These are phyloP conservation scores for Anguilla anguilla DNA, from an alignment of 2,797 vertebrate species.

Conservation along the genomic window DNA sequence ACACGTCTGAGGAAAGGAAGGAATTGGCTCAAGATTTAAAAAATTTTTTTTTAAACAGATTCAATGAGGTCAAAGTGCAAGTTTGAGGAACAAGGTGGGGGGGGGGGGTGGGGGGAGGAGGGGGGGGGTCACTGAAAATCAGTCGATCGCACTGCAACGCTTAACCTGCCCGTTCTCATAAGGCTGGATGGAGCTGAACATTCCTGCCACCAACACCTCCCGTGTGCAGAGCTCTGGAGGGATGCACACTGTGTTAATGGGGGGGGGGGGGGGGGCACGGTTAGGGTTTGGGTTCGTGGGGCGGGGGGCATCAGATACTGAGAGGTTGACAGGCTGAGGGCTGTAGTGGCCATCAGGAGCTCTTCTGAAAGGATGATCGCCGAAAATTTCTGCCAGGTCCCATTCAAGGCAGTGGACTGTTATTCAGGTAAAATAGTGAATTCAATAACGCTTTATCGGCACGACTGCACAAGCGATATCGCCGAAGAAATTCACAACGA, in stretches of 20 bases:
- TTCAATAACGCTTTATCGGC: too few relatives aligned
- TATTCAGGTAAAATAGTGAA: background rate
- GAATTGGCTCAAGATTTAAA: background rate
- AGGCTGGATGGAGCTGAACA: background rate
- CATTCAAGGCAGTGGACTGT: background rate
- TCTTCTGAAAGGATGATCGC: background rate
- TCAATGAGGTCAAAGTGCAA: slow-evolving; percentile 17
- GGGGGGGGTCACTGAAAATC: background rate
- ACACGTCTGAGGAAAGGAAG: slow-evolving; percentile 27
- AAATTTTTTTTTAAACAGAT: background rate
- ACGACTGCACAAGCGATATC: too few relatives aligned
- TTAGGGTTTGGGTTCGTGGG: too few relatives aligned
- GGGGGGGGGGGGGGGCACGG: background rate
- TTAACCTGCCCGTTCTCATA: background rate
- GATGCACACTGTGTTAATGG: background rate
- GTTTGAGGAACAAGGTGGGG: background rate
- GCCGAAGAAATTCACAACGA: too few relatives aligned
- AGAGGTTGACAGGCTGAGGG: background rate
- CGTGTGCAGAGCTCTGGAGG: background rate
- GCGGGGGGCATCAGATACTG: background rate
- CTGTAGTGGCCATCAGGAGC: background rate
- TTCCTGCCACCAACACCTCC: background rate
- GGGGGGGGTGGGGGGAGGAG: too few relatives aligned
- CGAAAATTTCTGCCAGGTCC: background rate
- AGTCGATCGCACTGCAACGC: background rate